phyloP scores from a whole-genome alignment of 2,113 vertebrate species.

The Nothocercus julius region DNA sequence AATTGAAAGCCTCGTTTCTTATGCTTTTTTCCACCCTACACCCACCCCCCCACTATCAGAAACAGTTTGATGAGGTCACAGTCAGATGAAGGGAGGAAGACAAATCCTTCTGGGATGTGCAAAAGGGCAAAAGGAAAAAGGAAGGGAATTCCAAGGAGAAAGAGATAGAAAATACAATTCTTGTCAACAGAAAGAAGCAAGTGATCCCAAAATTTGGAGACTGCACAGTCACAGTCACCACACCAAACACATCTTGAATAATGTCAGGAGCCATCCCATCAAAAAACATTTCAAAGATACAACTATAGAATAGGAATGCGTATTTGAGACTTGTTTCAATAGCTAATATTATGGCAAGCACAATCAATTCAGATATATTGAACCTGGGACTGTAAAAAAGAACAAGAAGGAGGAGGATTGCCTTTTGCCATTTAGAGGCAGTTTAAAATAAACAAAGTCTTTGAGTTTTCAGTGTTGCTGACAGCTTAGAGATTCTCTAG shows the following conservation, averaged over 20 bases:
- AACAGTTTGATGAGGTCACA: not conserved
- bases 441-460: conserved; percentile 32
- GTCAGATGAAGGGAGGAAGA: not conserved
- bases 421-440: not conserved
- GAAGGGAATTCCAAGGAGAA: not conserved
- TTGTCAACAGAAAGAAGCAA: not conserved
- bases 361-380: not conserved
- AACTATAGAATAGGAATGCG: not conserved
- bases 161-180: not conserved
- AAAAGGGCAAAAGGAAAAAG: not conserved
- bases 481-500: conserved; percentile 3
- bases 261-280: not conserved
- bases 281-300: not conserved
- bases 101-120: not conserved
- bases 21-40: not conserved
- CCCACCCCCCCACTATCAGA: not conserved
- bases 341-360: not conserved
- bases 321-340: not conserved
- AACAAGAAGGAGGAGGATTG: not conserved
- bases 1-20: not conserved
- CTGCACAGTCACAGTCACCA: rapidly evolving
- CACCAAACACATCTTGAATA: not conserved
- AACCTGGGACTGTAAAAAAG: not conserved
- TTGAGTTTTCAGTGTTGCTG: conserved; percentile 19
- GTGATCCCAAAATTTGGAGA: not conserved